Conservation (phyloP, 2,113 vertebrate genomes). For the Oophaga pumilio region DNA sequence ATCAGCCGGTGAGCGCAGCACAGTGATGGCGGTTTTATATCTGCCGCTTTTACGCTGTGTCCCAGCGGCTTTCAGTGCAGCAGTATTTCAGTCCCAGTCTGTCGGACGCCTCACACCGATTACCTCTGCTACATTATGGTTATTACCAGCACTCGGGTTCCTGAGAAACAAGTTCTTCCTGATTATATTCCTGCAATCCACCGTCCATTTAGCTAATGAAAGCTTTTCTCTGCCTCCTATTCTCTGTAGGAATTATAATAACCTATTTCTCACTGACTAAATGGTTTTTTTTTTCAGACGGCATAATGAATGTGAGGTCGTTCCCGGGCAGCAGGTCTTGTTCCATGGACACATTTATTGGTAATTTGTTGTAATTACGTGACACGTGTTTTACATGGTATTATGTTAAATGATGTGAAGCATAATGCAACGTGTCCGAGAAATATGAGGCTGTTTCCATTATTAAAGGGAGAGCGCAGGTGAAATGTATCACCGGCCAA, state of each 20-base stretch:
- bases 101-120: neutral
- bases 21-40: neutral
- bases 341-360: slow-evolving; percentile 6
- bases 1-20: neutral
- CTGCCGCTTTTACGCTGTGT: neutral
- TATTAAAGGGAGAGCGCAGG: neutral
- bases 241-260: slow-evolving; percentile 30
- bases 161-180: neutral
- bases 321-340: slow-evolving; percentile 5
- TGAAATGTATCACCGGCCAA: neutral
- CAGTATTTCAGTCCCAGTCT: neutral
- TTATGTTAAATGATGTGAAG: slow-evolving; percentile 22
- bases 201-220: slow-evolving; percentile 45
- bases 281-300: slow-evolving; percentile 25
- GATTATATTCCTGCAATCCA: slow-evolving; percentile 11
- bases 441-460: slow-evolving; percentile 3
- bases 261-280: slow-evolving; percentile 27
- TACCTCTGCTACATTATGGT: slow-evolving; percentile 2
- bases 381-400: slow-evolving; percentile 33
- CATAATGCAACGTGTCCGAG: neutral
- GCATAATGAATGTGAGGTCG: slow-evolving; percentile 35
- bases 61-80: neutral
- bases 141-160: slow-evolving; percentile 1
- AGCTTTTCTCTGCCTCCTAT: slow-evolving; percentile 14
- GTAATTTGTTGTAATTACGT: slow-evolving; percentile 47